These are phyloP conservation scores for Oryzias dopingdopingensis DNA, from an alignment of 2,797 vertebrate genomes.

Conservation along the genomic window DNA sequence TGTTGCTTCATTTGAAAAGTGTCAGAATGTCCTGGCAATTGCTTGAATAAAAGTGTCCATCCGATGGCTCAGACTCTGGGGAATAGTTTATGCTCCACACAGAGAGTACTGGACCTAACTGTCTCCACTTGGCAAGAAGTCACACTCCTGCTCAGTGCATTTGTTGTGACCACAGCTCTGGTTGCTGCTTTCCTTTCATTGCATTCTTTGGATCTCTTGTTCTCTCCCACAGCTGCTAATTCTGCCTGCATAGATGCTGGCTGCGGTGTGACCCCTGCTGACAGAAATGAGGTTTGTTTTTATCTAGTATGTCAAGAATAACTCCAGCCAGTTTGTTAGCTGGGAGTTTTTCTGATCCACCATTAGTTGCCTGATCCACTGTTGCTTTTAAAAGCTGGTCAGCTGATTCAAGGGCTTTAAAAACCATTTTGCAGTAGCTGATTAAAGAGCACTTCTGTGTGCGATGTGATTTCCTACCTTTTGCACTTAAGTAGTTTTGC, in stretches of 20 bases:
- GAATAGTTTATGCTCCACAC: slow-evolving; percentile 46
- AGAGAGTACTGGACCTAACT: slow-evolving; percentile 31
- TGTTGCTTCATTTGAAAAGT: slow-evolving; percentile 45
- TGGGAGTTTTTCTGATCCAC: slow-evolving; percentile 36
- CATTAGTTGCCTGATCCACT: slow-evolving; percentile 58
- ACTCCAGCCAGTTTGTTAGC: slow-evolving; percentile 35
- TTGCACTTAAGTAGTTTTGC: background rate
- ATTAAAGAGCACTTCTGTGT: slow-evolving; percentile 14
- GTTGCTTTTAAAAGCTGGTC: slow-evolving; percentile 51
- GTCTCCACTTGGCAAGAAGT: slow-evolving; percentile 48
- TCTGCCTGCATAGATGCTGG: slow-evolving; percentile 45
- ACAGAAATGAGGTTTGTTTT: slow-evolving; percentile 61
- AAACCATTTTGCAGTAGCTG: slow-evolving; percentile 11
- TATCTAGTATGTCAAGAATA: slow-evolving; percentile 10
- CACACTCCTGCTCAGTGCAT: slow-evolving; percentile 41
- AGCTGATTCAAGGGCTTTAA: slow-evolving; percentile 26
- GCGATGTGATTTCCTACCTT: slow-evolving; percentile 21
- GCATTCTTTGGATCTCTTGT: slow-evolving; percentile 32
- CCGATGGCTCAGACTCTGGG: slow-evolving; percentile 21
- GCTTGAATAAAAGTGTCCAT: slow-evolving; percentile 41
- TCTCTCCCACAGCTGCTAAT: slow-evolving; percentile 36
- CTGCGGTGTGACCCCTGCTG: slow-evolving; percentile 75
- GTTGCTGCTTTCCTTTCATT: slow-evolving; percentile 34
- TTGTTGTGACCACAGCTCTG: slow-evolving; percentile 52
- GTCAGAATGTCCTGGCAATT: slow-evolving; percentile 22